phyloP scores from a whole-genome alignment of 2,888 invertebrate species.

The Eustalomyia histrio region DNA sequence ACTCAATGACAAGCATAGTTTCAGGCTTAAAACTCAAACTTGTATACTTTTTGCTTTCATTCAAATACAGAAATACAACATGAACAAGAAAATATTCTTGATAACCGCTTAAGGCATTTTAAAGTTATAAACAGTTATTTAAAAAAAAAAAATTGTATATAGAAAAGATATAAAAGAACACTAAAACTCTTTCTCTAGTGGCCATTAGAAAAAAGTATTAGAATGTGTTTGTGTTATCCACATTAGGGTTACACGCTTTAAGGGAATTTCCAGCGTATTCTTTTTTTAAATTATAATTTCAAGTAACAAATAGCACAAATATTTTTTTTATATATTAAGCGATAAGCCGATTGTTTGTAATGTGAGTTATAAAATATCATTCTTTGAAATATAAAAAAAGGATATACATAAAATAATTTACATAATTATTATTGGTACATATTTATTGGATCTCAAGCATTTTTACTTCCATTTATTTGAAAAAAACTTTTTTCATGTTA shows the following conservation, averaged over 20 bases:
- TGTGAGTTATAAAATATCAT: no score
- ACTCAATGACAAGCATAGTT: conserved; percentile 41
- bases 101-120: conserved; percentile 4
- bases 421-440: no score
- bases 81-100: conserved; percentile 1
- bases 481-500: no score
- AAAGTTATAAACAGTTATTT: background rate
- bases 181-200: background rate
- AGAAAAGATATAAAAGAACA: background rate
- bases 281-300: no score
- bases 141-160: background rate
- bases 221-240: background rate
- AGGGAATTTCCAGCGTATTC: no score
- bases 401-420: no score
- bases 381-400: no score
- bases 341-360: no score
- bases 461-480: no score
- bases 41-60: conserved; percentile 1
- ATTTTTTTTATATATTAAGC: no score
- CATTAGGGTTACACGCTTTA: background rate
- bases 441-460: no score
- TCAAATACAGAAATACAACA: background rate
- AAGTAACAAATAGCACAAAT: no score
- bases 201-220: background rate
- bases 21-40: conserved; percentile 49